Evolutionary conservation across 1,140 invertebrate genomes (phyloP), one percentile per base, ranked within the genome.

Genomic region (Papilio xuthus): DNA sequence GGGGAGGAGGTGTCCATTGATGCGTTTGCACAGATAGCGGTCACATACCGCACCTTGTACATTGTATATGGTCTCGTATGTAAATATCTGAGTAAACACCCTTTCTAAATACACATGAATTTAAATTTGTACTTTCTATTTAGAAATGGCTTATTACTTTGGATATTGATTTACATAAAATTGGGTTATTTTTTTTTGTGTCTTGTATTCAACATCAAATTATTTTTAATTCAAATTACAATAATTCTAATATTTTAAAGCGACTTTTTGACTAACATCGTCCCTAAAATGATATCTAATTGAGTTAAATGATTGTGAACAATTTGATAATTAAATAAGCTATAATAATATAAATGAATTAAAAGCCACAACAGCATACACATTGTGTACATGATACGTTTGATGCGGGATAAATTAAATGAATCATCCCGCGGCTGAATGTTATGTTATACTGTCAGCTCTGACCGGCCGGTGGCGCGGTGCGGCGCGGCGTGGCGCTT

Each of bases 381-480:
- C 32, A 37, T 37, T 37, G 32, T 37, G 32, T 20, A 53, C 8
- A 18, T 20, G 9, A 20, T 53, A 53, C 18, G n/a, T 20, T n/a
- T n/a, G 50, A 53, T 53, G 50, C 10, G 50, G n/a, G n/a, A 53
- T 53, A 53, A 53, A 53, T 53, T 53, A 18, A 53, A 53, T 53
- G 1, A 53, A 20, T 53, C n/a, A 20, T 8, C 18, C 50, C 18
- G 18, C n/a, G 1, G 7, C 50, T 53, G 7, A n/a, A 53, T 53
- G 50, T 50, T 50, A 18, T 50, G 47, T 18, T 15, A 44, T 13
- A n/a, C 15, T 18, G 47, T 37, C n/a, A 7, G 18, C 15, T 2
- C 50, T 8, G 8, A 53, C 50, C 50, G 50, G 7, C 50, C 50
- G n/a, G 4, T 0, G n/a, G n/a, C n/a, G n/a, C n/a, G n/a, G n/a